phyloP scores from a whole-genome alignment of 2,797 vertebrate genomes.

The Hydrocynus forskahlii region DNA sequence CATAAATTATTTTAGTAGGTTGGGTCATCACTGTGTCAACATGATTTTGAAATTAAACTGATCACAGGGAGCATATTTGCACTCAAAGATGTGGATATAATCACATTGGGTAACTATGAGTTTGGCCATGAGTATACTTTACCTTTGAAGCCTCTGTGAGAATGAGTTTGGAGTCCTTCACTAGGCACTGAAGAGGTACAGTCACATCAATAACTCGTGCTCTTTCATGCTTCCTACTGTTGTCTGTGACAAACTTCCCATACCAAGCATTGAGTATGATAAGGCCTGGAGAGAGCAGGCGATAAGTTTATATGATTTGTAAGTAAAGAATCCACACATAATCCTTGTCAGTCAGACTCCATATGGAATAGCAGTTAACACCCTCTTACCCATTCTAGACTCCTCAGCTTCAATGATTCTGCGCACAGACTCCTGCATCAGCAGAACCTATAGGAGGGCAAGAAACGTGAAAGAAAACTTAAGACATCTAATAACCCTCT shows the following conservation, averaged over 20 bases:
- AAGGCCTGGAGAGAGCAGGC: constrained; percentile 78
- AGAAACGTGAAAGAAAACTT: constrained; percentile 53
- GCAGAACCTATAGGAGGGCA: constrained; percentile 82
- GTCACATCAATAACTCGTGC: constrained; percentile 97
- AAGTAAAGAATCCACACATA: neutral
- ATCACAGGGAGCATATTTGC: too few relatives aligned
- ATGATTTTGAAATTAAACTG: too few relatives aligned
- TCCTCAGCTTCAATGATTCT: constrained; percentile 96
- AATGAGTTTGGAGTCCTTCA: constrained; percentile 98
- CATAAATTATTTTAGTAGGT: neutral
- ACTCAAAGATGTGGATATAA: neutral
- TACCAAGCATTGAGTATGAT: constrained; percentile 98
- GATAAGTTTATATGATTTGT: constrained; percentile 42
- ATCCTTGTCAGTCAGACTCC: neutral
- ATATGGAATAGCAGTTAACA: neutral
- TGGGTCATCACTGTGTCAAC: neutral
- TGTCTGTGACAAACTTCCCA: constrained; percentile 96
- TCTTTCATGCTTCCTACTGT: constrained; percentile 88
- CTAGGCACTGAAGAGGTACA: constrained; percentile 95
- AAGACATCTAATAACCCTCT: too few relatives aligned
- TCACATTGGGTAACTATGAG: neutral
- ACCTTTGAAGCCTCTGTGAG: constrained; percentile 98
- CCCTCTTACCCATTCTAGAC: constrained; percentile 90
- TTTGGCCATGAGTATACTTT: neutral
- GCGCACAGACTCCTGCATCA: constrained; percentile 98